A percentile compares a stretch with the other conserved stretches of the same genome.
phyloP scores from a whole-genome alignment of 2,888 invertebrate genomes.

The Drosophila picticornis region DNA sequence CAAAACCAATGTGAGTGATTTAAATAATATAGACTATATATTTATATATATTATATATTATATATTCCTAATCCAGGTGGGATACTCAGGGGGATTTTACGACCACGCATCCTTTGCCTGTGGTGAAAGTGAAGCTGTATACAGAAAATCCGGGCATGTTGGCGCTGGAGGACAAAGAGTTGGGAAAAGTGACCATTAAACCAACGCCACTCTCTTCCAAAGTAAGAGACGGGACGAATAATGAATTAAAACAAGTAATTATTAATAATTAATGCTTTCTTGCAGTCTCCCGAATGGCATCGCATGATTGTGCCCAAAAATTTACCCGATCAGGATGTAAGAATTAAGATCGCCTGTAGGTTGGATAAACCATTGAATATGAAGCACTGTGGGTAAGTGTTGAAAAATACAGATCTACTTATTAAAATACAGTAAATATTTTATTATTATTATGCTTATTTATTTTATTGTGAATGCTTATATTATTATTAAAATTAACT shows the following conservation, averaged over 20 bases:
- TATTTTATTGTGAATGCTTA: neutral
- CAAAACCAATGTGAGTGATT: conserved; percentile 94
- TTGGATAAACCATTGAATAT: conserved; percentile 99
- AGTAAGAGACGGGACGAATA: conserved; percentile 85
- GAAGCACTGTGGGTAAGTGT: conserved; percentile 97
- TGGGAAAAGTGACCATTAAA: conserved; percentile 95
- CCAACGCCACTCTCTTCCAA: conserved; percentile 95
- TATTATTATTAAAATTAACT: neutral
- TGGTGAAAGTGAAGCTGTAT: conserved; percentile 98
- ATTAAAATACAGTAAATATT: neutral
- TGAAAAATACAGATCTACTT: neutral
- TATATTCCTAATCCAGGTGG: conserved; percentile 89
- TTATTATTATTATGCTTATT: neutral
- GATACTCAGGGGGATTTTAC: conserved; percentile 99
- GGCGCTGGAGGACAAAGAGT: conserved; percentile 99
- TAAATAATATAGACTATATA: neutral
- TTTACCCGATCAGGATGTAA: conserved; percentile 96
- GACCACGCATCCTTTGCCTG: conserved; percentile 98
- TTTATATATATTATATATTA: neutral
- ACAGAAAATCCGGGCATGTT: conserved; percentile 99
- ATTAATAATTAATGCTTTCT: neutral
- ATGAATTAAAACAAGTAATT: neutral
- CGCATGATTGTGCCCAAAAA: conserved; percentile 98
- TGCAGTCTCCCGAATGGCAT: conserved; percentile 97
- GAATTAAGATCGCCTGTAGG: conserved; percentile 98